These are phyloP conservation scores for Cylindroiulus punctatus DNA, from an alignment of 2,888 invertebrate genomes.

Conservation along the genomic window DNA sequence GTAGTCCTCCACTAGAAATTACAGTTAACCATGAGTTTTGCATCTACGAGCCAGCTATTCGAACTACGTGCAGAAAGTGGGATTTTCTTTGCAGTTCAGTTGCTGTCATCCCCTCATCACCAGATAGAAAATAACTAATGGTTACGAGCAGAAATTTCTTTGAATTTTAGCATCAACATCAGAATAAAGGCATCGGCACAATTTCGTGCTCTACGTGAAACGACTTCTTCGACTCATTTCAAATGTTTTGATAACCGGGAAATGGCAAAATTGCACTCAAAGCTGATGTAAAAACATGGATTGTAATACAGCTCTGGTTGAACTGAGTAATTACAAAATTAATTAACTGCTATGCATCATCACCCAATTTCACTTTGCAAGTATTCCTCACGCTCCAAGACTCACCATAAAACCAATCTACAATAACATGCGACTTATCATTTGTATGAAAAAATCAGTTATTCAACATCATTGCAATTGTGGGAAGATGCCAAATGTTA, in stretches of 20 bases:
- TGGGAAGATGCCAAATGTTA: neutral
- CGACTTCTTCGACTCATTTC: neutral
- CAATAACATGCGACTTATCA: neutral
- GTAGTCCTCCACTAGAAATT: neutral
- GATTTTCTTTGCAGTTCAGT: neutral
- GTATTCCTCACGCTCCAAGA: neutral
- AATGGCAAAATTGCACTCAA: neutral
- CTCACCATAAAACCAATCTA: neutral
- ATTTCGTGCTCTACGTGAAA: neutral
- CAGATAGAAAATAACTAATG: neutral
- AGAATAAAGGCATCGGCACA: neutral
- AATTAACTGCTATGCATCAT: neutral
- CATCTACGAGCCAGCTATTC: neutral
- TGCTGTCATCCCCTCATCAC: neutral
- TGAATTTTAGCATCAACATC: neutral
- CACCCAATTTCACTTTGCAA: neutral
- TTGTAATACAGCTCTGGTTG: neutral
- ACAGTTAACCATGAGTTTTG: neutral
- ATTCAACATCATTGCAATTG: no score
- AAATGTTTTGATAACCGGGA: neutral
- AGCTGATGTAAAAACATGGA: neutral
- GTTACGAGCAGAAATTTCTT: neutral
- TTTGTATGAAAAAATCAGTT: no score
- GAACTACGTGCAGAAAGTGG: neutral
- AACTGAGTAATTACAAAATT: neutral